Base-by-base conservation (phyloP, 2,113 vertebrate species). In the Aspiorhynchus laticeps region DNA sequence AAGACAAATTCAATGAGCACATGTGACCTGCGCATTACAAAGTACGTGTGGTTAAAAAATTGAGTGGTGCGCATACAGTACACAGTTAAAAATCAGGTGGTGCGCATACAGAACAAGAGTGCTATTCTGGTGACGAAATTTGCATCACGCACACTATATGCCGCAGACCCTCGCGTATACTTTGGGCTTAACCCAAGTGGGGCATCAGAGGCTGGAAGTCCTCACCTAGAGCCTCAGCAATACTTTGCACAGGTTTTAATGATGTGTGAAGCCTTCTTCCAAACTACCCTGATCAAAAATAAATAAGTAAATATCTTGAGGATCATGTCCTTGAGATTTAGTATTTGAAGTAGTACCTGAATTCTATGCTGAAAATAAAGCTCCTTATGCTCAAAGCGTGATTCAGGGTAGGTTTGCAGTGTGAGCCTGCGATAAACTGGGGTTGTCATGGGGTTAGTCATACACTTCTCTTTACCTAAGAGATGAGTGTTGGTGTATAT, bases 381-480 rank as follows among this genome's bases (percentile, higher is more conserved):
- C 43, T 41, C 53, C 28, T 36, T 26, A 9, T 61, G 53, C 53
- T 80, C 31, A 80, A 24, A 24, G 11, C 10, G n/a, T 48, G 61
- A 38, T 61, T 61, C 6, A 51, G 14, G 21, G 31, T 80, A 15
- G 24, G 48, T 71, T 59, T 80, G 12, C 28, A 56, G 69, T 82
- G n/a, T 15, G 6, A 46, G 33, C 36, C 19, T n/a, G 80, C 33
- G 46, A 87, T 79, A 56, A 78, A 46, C 78, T 36, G 53, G 31
- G 17, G 3, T 41, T 26, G 78, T 80, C 78, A 61, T 80, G 31
- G 28, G 46, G 65, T 51, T 21, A 51, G 81, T 71, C 81, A 83
- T 24, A 73, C 82, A 73, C 65, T 26, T 41, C 53, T 76, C 51
- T 84, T 67, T 84, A 59, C 71, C 36, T 63, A 36, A 43, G 51